Conservation (phyloP, 2,888 invertebrate genomes). For the Ornithoptera priamus region DNA sequence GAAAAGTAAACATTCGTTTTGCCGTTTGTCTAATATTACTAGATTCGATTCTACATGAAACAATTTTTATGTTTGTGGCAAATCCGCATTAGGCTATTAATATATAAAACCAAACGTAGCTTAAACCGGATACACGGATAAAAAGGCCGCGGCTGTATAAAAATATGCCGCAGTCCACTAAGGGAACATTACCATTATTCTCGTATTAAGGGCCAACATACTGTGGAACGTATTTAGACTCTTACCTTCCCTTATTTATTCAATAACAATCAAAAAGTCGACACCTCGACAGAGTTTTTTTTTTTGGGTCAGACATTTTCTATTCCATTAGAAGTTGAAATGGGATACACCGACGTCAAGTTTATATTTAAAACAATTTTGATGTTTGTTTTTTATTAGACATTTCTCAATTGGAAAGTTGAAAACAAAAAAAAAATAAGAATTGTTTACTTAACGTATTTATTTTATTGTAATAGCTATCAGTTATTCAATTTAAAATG, state of each 20-base stretch:
- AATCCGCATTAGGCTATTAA: not conserved
- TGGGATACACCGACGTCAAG: conserved; percentile 3
- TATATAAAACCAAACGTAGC: not conserved
- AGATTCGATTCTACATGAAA: not conserved
- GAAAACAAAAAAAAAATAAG: not conserved
- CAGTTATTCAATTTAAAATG: not conserved
- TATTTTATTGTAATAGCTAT: not conserved
- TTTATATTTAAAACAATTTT: conserved; percentile 4
- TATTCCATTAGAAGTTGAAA: conserved; percentile 7
- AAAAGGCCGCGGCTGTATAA: not conserved
- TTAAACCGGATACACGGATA: not conserved
- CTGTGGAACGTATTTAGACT: not conserved
- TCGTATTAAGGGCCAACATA: not conserved
- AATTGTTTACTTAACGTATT: not conserved
- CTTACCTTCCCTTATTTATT: conserved; percentile 2
- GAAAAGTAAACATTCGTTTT: not conserved
- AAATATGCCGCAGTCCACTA: not conserved
- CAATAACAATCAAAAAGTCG: conserved; percentile 6
- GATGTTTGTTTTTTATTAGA: not conserved
- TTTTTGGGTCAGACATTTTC: conserved; percentile 6
- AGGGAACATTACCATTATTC: not conserved
- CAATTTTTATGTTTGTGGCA: not conserved
- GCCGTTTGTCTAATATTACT: not conserved
- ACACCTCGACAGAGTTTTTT: not conserved
- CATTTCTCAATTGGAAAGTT: not conserved